Base-by-base conservation (phyloP, 2,888 invertebrate genomes). In the Oligia latruncula region DNA sequence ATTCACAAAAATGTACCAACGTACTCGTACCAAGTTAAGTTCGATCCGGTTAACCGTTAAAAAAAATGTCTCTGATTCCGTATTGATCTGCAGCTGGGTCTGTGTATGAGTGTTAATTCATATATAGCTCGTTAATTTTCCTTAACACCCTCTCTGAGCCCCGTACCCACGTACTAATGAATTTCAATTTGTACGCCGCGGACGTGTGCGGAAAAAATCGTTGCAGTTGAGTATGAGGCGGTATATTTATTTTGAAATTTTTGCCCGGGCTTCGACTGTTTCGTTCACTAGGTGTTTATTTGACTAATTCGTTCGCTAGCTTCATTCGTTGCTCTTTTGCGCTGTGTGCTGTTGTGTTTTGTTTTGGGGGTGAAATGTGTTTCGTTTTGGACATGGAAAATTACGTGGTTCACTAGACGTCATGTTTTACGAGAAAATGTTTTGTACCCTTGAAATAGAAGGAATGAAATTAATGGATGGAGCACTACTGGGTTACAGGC, bases 111-210 rank as follows among this genome's bases (percentile, higher is more conserved):
- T 95, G 95, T 95, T 96, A 95, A 95, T 95, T 96, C 95, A 95
- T 95, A 95, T 94, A 94, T 92, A 93, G 87, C 94, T 95, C 95
- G 96, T 96, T 96, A 96, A 96, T 96, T 96, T 94, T 96, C 95
- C 94, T 96, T 95, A 94, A 95, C 96, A 92, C 95, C 93, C 93
- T 92, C 92, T 83, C 72, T n/a, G 82, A 86, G 40, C 92, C 92
- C 92, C 93, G 94, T 92, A 91, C 91, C 93, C 89, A 86, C 92
- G 90, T 91, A 92, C 95, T 96, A 96, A 96, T 96, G 96, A 96
- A 96, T 96, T 96, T 95, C 96, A 96, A 96, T 96, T 96, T 95
- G 96, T 95, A 94, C 88, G 88, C 87, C 92, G 93, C 93, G 92
- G 92, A 80, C 81, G 79, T 73, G 91, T 92, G 91, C 81, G 87